These are phyloP conservation scores for Pollenia labialis DNA, from an alignment of 2,888 invertebrate genomes.

Conservation along the genomic window DNA sequence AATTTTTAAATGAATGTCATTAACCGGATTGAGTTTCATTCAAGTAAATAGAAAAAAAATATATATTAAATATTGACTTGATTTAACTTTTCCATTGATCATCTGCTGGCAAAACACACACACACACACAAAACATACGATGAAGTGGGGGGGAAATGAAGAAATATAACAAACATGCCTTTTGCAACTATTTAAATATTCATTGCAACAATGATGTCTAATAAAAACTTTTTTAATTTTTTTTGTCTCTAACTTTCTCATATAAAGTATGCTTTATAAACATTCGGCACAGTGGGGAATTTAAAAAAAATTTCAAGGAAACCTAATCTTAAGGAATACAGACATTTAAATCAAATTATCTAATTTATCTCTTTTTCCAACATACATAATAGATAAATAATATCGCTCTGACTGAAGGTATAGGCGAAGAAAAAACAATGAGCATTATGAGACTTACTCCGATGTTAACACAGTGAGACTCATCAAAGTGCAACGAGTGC, in stretches of 20 bases:
- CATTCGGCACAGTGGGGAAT: neutral
- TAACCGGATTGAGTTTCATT: conserved; percentile 40
- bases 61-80: conserved; percentile 47
- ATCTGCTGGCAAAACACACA: conserved; percentile 14
- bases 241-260: neutral
- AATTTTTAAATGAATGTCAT: conserved; percentile 46
- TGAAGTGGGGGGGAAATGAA: neutral
- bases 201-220: conserved; percentile 59
- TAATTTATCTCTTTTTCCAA: too few relatives aligned
- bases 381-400: too few relatives aligned
- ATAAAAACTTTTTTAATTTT: conserved; percentile 55
- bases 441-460: too few relatives aligned
- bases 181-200: conserved; percentile 64
- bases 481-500: too few relatives aligned
- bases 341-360: too few relatives aligned
- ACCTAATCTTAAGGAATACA: too few relatives aligned
- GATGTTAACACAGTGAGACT: too few relatives aligned
- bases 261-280: too few relatives aligned
- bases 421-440: too few relatives aligned
- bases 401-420: too few relatives aligned
- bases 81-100: conserved; percentile 58
- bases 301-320: too few relatives aligned
- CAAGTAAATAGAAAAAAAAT: conserved; percentile 19
- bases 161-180: conserved; percentile 47
- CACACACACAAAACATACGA: neutral